Conservation (phyloP, 2,113 vertebrate species). For the Tiliqua scincoides region DNA sequence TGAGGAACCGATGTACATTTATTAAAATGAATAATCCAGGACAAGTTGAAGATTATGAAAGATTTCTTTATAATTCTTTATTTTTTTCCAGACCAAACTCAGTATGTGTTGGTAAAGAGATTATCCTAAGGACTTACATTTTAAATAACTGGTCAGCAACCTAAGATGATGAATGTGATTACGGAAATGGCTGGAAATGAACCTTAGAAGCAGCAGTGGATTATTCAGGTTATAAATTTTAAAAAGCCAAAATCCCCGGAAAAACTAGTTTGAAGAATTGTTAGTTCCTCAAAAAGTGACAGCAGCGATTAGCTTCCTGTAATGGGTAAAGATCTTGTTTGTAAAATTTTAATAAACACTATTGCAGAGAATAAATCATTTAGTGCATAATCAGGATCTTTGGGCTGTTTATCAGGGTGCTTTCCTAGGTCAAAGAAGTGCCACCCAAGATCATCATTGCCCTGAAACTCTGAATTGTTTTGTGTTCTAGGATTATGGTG, state of each 20-base stretch:
- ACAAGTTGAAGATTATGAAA: constrained; percentile 66
- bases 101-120: constrained; percentile 71
- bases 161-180: constrained; percentile 66
- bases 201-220: constrained; percentile 47
- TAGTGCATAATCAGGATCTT: neutral
- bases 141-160: constrained; percentile 68
- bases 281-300: neutral
- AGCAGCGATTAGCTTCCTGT: neutral
- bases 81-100: constrained; percentile 51
- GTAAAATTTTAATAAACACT: constrained; percentile 22
- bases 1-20: constrained; percentile 67
- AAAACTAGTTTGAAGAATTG: constrained; percentile 35
- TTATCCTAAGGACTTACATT: constrained; percentile 71
- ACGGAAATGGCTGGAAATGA: constrained; percentile 55
- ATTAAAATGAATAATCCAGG: constrained; percentile 70
- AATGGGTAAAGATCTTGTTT: neutral
- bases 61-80: constrained; percentile 65
- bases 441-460: neutral
- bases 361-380: constrained; percentile 10
- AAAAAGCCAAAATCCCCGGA: constrained; percentile 52
- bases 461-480: neutral
- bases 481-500: constrained; percentile 3
- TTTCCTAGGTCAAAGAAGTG: constrained; percentile 6
- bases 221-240: constrained; percentile 57
- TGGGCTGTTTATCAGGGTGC: neutral